Base-by-base conservation (phyloP, 2,113 vertebrate genomes). In the Hippocampus guttulatus region DNA sequence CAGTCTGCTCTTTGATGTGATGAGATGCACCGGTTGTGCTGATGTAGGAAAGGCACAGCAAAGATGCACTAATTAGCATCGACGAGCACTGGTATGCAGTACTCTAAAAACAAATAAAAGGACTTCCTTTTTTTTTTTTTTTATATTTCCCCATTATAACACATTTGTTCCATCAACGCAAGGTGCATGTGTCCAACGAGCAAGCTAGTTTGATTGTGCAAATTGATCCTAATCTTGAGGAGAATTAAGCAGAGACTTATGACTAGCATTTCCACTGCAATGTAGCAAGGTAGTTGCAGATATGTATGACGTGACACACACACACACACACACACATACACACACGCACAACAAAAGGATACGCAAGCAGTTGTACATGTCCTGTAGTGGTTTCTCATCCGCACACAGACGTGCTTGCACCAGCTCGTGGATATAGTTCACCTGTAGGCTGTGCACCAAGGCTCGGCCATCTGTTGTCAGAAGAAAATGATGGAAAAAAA, bases 301-400 rank as follows among this genome's bases (percentile, higher is more conserved):
- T 51, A 51, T 51, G 15, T 18, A 49, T 18, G 15, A 7, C 10
- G 20, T n/a, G 4, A 51, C 49, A 20, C 18, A 21, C 18, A 52
- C 1, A 2, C 8, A 2, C 51, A 2, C 21, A 0, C 51, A 9
- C 20, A 0, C 16, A 20, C 23, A 55, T 1, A 69, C 18, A 55
- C 20, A 23, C 20, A 63, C 45, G 76, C 15, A 23, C 10, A 11
- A 40, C 68, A 27, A 80, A 94, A 98, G 95, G 97, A 98, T 98
- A 99, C 96, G 97, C 69, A 99, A 85, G 83, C 97, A 98, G 91
- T 85, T 98, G 92, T 99, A 99, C 97, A 99, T 98, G 90, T 99
- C 97, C 92, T 99, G 97, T 68, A 99, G 94, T 11, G 97, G 97
- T 78, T 98, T 98, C 75, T 98, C 97, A 90, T 99, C 97, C 74